Conservation (phyloP, 2,797 vertebrate genomes). For the Alca torda region DNA sequence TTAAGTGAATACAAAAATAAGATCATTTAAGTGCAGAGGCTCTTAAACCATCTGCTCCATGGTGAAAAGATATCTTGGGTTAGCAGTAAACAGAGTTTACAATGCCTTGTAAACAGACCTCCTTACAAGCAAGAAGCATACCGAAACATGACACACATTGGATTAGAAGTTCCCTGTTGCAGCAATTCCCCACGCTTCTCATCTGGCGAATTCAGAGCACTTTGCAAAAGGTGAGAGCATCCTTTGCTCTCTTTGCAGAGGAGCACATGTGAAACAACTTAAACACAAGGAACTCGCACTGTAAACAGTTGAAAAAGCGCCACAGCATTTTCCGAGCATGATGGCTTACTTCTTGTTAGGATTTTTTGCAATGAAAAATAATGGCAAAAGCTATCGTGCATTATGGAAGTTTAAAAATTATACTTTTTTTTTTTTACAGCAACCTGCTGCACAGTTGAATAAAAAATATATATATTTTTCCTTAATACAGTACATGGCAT, state of each 20-base stretch:
- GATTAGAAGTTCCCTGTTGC: not conserved
- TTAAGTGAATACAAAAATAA: conserved; percentile 60
- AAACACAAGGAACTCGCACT: not conserved
- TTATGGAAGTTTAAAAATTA: conserved; percentile 18
- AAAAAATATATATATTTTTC: not conserved
- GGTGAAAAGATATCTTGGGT: conserved; percentile 1
- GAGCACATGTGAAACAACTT: not conserved
- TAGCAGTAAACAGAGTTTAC: conserved; percentile 14
- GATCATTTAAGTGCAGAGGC: conserved; percentile 61
- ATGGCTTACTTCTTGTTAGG: not conserved
- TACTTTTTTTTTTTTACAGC: not conserved
- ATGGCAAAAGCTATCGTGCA: conserved; percentile 33
- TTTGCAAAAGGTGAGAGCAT: not conserved
- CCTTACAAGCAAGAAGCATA: not conserved
- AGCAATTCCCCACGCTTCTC: not conserved
- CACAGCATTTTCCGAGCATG: not conserved
- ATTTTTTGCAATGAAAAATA: conserved; percentile 47
- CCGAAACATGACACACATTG: not conserved
- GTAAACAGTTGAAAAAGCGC: not conserved
- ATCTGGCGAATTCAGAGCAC: not conserved
- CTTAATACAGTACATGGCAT: conserved; percentile 59
- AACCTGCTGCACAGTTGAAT: not conserved
- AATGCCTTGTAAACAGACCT: not conserved
- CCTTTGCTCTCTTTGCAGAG: not conserved
- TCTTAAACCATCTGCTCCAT: not conserved